A percentile compares a stretch with the other conserved stretches of the same genome.
phyloP scores from a whole-genome alignment of 2,888 invertebrate genomes.

The Pristionchus arcanus region DNA sequence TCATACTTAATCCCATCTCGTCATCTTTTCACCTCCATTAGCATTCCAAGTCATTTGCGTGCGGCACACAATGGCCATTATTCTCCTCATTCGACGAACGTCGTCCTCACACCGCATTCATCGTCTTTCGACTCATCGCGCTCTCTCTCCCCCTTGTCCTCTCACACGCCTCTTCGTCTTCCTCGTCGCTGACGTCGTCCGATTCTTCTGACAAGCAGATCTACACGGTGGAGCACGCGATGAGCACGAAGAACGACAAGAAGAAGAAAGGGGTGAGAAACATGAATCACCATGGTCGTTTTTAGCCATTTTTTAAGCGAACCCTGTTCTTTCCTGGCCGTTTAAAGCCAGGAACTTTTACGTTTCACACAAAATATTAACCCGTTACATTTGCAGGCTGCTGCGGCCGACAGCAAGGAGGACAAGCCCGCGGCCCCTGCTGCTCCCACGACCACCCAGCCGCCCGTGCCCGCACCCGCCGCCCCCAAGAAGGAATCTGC shows the following conservation, averaged over 20 bases:
- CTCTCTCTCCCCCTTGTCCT: not conserved
- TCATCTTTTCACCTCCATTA: not conserved
- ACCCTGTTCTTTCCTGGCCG: not conserved
- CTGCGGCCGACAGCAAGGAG: slow-evolving; percentile 37
- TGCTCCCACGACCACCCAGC: not conserved
- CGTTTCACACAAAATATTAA: not conserved
- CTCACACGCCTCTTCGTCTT: not conserved
- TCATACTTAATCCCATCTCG: not conserved
- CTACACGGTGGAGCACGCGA: not conserved
- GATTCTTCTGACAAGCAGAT: slow-evolving; percentile 10
- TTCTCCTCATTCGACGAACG: not conserved
- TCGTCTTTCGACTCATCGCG: not conserved
- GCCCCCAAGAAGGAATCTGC: slow-evolving; percentile 10
- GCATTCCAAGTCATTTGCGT: not conserved
- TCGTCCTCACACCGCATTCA: not conserved
- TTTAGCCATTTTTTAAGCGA: too few species aligned
- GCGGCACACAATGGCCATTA: not conserved
- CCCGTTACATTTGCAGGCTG: not conserved
- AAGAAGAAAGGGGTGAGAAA: too few species aligned
- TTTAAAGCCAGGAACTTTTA: not conserved
- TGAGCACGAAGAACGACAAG: slow-evolving; percentile 12
- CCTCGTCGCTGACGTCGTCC: not conserved
- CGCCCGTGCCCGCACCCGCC: slow-evolving; percentile 1
- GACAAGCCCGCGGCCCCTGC: slow-evolving; percentile 45
- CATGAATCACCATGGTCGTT: too few species aligned